These are phyloP conservation scores for Uropetala carovei DNA, from an alignment of 2,888 invertebrate genomes.

Conservation along the genomic window DNA sequence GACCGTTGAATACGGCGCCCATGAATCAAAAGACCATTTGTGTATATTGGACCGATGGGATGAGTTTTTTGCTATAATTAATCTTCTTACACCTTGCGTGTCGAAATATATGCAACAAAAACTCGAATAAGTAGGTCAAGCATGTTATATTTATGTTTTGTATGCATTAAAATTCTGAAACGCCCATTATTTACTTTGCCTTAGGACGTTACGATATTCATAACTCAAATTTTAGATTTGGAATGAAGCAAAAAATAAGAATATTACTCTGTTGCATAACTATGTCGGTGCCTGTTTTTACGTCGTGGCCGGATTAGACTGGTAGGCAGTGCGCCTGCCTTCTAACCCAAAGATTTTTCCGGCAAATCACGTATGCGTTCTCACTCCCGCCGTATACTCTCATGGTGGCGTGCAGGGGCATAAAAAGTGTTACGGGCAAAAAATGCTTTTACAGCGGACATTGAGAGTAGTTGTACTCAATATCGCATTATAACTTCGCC, in stretches of 20 bases:
- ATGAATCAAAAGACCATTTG: neutral
- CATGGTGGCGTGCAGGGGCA: neutral
- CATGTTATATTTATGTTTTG: neutral
- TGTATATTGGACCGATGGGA: neutral
- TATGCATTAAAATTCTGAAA: neutral
- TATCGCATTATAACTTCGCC: too few species aligned
- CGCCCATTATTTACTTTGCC: neutral
- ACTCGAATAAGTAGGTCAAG: neutral
- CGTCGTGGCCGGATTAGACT: too few species aligned
- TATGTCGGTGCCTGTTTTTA: too few species aligned
- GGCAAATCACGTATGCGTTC: neutral
- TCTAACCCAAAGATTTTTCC: too few species aligned
- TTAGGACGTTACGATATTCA: neutral
- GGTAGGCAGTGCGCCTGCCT: too few species aligned
- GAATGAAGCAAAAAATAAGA: too few species aligned
- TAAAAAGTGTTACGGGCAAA: neutral
- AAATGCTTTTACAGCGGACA: neutral
- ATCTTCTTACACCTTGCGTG: neutral
- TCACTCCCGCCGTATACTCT: neutral
- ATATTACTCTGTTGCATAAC: too few species aligned
- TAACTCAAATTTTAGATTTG: neutral
- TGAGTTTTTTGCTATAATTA: conserved; percentile 3
- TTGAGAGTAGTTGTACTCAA: neutral
- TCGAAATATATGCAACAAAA: neutral
- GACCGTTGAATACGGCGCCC: neutral